Base-by-base conservation (phyloP, 2,113 vertebrate species). In the Athene noctua region DNA sequence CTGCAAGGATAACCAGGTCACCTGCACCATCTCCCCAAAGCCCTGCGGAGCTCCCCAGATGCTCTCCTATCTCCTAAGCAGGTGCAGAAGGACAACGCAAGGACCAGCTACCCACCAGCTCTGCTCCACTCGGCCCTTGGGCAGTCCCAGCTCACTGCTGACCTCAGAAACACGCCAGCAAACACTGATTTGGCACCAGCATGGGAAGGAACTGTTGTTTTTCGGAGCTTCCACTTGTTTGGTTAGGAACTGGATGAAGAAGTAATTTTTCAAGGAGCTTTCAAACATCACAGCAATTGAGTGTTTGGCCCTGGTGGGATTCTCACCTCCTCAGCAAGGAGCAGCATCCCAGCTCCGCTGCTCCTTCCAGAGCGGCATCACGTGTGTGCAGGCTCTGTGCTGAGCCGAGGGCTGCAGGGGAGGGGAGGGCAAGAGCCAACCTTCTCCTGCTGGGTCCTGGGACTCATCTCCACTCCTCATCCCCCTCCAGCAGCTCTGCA, bases 241-340 rank as follows among this genome's bases (percentile, higher is more conserved):
- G 90, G 25, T 83, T 15, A 23, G 81, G 92, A 93, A 6, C 71
- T 92, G 71, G 66, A 91, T 13, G 62, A 67, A 96, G 73, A 68
- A 91, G 67, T 34, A 1, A 5, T 96, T 96, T 94, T 88, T 87
- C 96, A 91, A 58, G 85, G 62, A 91, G 85, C 58, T 96, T 82
- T 95, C 90, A 97, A 90, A 92, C 92, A 90, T 65, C 42, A 19
- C 66, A 85, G 91, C 84, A n/a, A 47, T 20, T 13, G 49, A 88
- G 84, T 1, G 25, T 30, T 26, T 51, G 74, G 70, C 77, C 12
- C 42, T 80, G 92, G 59, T 27, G 36, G 54, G 34, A 27, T 46
- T 79, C 84, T 91, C 86, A 81, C 84, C 91, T 92, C 66, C 73
- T 13, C 7, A 1, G 57, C 1, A 1, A 61, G 65, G 36, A 79